phyloP scores from a whole-genome alignment of 2,797 vertebrate genomes.

The Phoxinus dragarum region DNA sequence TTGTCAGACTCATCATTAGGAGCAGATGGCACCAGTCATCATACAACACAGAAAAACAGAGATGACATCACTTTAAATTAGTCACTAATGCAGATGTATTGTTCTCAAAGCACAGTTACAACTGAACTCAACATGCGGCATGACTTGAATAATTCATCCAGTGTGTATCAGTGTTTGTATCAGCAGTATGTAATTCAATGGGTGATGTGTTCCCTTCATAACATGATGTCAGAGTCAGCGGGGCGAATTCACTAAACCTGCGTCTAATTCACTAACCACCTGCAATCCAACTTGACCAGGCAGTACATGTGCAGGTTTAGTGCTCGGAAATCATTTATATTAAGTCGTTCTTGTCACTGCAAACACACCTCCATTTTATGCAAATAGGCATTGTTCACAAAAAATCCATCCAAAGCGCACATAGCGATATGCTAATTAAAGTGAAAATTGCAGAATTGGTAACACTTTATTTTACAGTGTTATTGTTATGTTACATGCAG shows the following conservation, averaged over 20 bases:
- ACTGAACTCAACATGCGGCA: slow-evolving; percentile 70
- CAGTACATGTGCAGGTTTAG: background rate
- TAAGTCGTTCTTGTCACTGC: background rate
- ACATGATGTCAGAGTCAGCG: background rate
- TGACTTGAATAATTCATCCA: slow-evolving; percentile 28
- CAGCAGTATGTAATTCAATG: background rate
- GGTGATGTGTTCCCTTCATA: background rate
- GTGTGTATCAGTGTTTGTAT: slow-evolving; percentile 4
- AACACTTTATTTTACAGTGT: too few species aligned
- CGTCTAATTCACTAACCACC: background rate
- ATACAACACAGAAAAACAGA: slow-evolving; percentile 85
- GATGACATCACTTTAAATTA: slow-evolving; percentile 95
- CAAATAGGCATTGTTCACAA: background rate
- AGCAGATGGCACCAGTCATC: slow-evolving; percentile 90
- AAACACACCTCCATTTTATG: background rate
- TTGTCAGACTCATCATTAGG: slow-evolving; percentile 94
- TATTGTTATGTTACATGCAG: too few species aligned
- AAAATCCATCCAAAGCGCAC: background rate
- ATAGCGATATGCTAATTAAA: background rate
- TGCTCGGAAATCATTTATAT: background rate
- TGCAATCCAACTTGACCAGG: background rate
- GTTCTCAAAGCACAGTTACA: slow-evolving; percentile 76
- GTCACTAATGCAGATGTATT: slow-evolving; percentile 95
- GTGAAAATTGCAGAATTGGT: too few species aligned
- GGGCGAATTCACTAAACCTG: background rate